Conservation (phyloP, 2,797 vertebrate genomes). For the Chromobotia macracanthus region DNA sequence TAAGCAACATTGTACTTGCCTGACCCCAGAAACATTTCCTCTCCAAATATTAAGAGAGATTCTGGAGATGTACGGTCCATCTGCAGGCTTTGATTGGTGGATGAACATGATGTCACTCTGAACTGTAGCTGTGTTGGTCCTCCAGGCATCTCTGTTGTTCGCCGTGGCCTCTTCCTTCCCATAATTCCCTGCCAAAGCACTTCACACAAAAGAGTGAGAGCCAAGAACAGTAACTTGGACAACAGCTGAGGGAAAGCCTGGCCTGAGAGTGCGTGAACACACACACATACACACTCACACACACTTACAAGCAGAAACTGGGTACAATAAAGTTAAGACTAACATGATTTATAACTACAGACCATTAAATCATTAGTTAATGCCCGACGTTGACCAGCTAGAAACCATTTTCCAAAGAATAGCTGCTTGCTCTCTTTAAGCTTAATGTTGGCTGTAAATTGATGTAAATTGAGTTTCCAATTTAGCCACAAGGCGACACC, state of each 20-base stretch:
- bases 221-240: slow-evolving; percentile 52
- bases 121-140: slow-evolving; percentile 63
- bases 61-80: slow-evolving; percentile 11
- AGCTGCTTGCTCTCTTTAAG: not conserved
- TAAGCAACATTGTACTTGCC: not conserved
- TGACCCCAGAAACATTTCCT: not conserved
- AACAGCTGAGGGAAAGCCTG: slow-evolving; percentile 50
- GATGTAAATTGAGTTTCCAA: not conserved
- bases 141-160: slow-evolving; percentile 53
- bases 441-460: not conserved
- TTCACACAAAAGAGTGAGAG: slow-evolving; percentile 49
- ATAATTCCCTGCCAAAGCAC: slow-evolving; percentile 53
- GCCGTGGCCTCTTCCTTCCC: slow-evolving; percentile 63
- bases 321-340: not conserved
- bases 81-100: slow-evolving; percentile 73
- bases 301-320: not conserved
- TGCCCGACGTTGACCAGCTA: not conserved
- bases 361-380: not conserved
- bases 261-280: slow-evolving; percentile 35
- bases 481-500: too few relatives aligned
- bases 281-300: slow-evolving; percentile 26
- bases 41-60: slow-evolving; percentile 9
- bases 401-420: not conserved
- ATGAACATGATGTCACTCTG: slow-evolving; percentile 90
- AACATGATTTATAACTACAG: not conserved